Base-by-base conservation (phyloP, 2,113 vertebrate genomes). In the Sinosuthora webbiana region DNA sequence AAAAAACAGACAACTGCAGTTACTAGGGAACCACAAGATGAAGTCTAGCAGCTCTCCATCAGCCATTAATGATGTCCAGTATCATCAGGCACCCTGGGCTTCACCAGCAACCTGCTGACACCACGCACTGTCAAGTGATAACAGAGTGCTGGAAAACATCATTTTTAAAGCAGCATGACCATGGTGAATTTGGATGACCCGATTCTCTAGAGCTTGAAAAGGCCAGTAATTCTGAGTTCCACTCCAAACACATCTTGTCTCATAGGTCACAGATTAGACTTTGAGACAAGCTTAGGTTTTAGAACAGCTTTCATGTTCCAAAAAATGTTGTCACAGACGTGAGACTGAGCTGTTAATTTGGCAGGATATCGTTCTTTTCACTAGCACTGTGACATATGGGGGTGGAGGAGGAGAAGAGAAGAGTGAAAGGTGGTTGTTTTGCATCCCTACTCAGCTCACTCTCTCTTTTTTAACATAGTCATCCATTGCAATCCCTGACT, bases 81-180 rank as follows among this genome's bases (percentile, higher is more conserved):
- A 41, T 47, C 44, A 44, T 59, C 45, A 44, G 13, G 30, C 9
- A 52, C 4, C 4, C 21, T 0, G 0, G 20, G 30, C 5, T 83
- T 83, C 30, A 73, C 13, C 39, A 83, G 24, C 13, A 22, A 15
- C 37, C 68, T 87, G 45, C 59, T 90, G 70, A 56, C 39, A 76
- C 33, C 59, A 23, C 0, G 0, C 30, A 23, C 18, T 67, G 44
- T 49, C 4, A 8, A 49, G 44, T 0, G 1, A 49, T 47, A 86
- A 50, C 0, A 1, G 17, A 60, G 17, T 10, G 22, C n/a, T 53
- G 42, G 39, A 88, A 94, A 79, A 62, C 9, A n/a, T 10, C 0
- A 53, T 60, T 86, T 93, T 81, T 86, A 76, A 56, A 95, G 59
- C 55, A 75, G 33, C 16, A 6, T 31, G 45, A 47, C 69, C 33